Percentiles rank a stretch among this genome's conserved stretches.
phyloP scores from a whole-genome alignment of 1,140 invertebrate species.

The Amyelois transitella region DNA sequence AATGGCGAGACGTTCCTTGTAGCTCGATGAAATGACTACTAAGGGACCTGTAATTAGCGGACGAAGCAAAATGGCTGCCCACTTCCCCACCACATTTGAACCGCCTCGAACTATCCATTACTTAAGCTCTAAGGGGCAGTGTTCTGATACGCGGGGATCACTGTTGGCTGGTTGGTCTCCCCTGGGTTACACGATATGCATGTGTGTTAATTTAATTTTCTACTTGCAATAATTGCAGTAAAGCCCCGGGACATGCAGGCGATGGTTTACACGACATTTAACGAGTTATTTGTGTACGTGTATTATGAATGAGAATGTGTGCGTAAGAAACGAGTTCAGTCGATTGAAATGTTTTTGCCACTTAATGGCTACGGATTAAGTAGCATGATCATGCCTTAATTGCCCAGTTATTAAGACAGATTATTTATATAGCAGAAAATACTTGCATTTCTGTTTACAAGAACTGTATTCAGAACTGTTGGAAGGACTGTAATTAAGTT shows the following conservation, averaged over 20 bases:
- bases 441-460: background rate
- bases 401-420: background rate
- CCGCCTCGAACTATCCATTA: background rate
- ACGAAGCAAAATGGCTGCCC: constrained; percentile 64
- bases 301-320: constrained; percentile 1
- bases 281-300: constrained; percentile 49
- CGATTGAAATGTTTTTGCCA: constrained; percentile 15
- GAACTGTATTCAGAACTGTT: background rate
- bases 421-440: background rate
- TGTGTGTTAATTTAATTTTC: constrained; percentile 73
- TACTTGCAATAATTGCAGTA: constrained; percentile 65
- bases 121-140: constrained; percentile 8
- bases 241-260: constrained; percentile 36
- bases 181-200: constrained; percentile 44
- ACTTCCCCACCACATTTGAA: constrained; percentile 20
- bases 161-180: constrained; percentile 29
- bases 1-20: constrained; percentile 49
- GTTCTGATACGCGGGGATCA: constrained; percentile 19
- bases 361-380: background rate
- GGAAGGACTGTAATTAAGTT: background rate
- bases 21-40: constrained; percentile 58
- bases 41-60: constrained; percentile 58
- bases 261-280: constrained; percentile 41
- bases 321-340: constrained; percentile 8
- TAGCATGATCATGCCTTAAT: background rate